Evolutionary conservation across 2,888 invertebrate species (phyloP).

Genomic region (Heterodera filipjevi): DNA sequence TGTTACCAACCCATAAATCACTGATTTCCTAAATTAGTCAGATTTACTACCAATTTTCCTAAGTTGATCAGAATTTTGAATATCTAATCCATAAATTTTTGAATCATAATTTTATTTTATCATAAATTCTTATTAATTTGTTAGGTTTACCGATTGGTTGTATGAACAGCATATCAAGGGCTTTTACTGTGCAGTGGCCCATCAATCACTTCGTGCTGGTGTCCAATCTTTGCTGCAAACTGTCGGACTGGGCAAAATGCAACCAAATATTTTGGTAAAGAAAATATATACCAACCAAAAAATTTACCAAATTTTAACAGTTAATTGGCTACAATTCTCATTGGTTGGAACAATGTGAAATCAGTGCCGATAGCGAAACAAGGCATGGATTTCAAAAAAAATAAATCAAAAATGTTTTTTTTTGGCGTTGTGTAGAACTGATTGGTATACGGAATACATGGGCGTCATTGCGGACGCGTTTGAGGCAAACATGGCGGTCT

Average conservation of each 20-base stretch:
- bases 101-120: no score
- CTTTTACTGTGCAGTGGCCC: constrained; percentile 49
- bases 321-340: constrained; percentile 45
- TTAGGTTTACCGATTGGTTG: constrained; percentile 48
- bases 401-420: constrained; percentile 17
- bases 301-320: constrained; percentile 29
- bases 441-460: constrained; percentile 36
- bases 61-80: no score
- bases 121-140: no score
- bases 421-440: constrained; percentile 3
- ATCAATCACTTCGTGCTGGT: constrained; percentile 43
- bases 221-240: constrained; percentile 49
- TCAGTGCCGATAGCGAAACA: constrained; percentile 49
- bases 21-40: no score
- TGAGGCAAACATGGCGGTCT: constrained; percentile 88
- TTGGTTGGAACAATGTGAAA: constrained; percentile 75
- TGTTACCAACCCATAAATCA: no score
- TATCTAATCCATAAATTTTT: no score
- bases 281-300: not conserved
- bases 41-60: no score
- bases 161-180: constrained; percentile 45
- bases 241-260: constrained; percentile 51
- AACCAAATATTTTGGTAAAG: constrained; percentile 41
- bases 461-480: constrained; percentile 75
- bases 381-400: not conserved